Evolutionary conservation across 2,888 invertebrate species (phyloP), one percentile per base, ranked within the genome.

Genomic region (Molorchus minor): DNA sequence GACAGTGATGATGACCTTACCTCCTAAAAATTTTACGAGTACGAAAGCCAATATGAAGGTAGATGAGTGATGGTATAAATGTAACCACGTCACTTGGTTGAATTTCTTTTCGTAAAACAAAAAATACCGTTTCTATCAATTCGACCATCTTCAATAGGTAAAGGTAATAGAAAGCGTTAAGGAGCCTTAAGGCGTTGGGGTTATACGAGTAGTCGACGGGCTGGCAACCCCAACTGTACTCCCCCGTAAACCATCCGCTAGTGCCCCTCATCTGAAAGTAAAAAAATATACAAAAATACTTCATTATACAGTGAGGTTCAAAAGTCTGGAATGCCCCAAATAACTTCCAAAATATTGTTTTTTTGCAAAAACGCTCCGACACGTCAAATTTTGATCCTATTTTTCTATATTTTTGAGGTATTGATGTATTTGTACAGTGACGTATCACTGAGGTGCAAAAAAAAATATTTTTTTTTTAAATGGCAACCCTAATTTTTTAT

Each of bases 11-110:
- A 13, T 2, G 20, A 40, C 35, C 53, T 64, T 81, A 91, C 91
- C 90, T 81, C 87, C 85, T 62, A 87, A 82, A 72, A 84, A 87
- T 80, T 87, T 89, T 30, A 85, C 82, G 1, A 81, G 84, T n/a
- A 85, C 65, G 86, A 89, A 91, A 0, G 85, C 77, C 2, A 90
- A 80, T 8, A 84, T 73, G 29, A 88, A 75, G 0, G 89, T 85
- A 45, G 85, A 82, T 45, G 84, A 79, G 67, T 92, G 92, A 79
- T 92, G 92, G 73, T 91, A 91, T 1, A 92, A 80, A 68, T 92
- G 92, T 41, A 92, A 80, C 62, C 85, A 86, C 0, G 91, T 86
- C 3, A 89, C 87, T 80, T 92, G 92, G 40, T 84, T 85, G 58
- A 86, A 82, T 75, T 88, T 91, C 77, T 90, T 90, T 59, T n/a